phyloP scores from a whole-genome alignment of 2,888 invertebrate genomes.

The Fragum whitleyi region DNA sequence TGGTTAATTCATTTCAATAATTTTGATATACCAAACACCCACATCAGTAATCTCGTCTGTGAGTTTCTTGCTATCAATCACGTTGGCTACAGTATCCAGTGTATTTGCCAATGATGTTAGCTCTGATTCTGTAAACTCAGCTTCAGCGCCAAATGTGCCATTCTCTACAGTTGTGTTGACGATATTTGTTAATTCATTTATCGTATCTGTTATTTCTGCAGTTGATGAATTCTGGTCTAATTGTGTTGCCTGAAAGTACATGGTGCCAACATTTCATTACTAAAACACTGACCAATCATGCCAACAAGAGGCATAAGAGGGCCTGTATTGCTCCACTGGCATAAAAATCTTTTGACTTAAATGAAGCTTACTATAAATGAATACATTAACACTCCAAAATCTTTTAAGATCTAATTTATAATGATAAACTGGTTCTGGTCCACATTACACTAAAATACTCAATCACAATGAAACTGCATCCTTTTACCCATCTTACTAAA shows the following conservation, averaged over 20 bases:
- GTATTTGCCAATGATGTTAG: not conserved
- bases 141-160: not conserved
- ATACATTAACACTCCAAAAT: no score
- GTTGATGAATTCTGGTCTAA: constrained; percentile 10
- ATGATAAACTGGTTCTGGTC: no score
- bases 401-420: no score
- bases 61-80: not conserved
- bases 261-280: no score
- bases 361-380: no score
- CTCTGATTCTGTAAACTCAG: not conserved
- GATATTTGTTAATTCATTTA: not conserved
- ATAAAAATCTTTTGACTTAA: no score
- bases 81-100: constrained; percentile 7
- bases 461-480: no score
- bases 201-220: not conserved
- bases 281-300: not conserved
- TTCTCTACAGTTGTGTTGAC: not conserved
- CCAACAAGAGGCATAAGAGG: not conserved
- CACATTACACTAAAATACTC: no score
- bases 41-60: constrained; percentile 14
- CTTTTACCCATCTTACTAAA: no score
- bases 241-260: not conserved
- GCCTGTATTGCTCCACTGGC: no score
- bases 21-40: not conserved
- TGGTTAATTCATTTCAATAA: no score